Base-by-base conservation (phyloP, 2,888 invertebrate species). In the Augochlorella aurata region DNA sequence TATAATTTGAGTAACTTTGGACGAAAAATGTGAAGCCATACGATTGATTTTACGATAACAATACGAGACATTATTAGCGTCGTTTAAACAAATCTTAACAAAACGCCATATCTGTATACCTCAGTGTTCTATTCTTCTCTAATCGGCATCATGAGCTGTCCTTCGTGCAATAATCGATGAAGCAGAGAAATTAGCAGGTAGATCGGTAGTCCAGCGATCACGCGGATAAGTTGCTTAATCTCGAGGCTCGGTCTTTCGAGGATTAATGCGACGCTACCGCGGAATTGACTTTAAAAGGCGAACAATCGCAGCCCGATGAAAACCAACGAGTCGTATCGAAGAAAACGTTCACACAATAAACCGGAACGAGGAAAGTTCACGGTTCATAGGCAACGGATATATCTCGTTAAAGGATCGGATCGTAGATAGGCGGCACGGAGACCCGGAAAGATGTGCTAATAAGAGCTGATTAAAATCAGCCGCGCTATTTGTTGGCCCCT, bases 401-500 rank as follows among this genome's bases (percentile, higher is more conserved):
- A 54, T 85, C 77, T 73, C 45, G 50, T 24, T 21, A 24, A 38
- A 49, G 71, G 80, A 85, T 86, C 79, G 71, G 21, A 38, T 29
- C 14, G 68, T 52, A 74, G 66, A 38, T 73, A 66, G 70, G 47
- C 18, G 18, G 61, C 52, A 49, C 14, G 47, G 73, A 77, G 73
- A 68, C 78, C 54, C 77, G 71, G 81, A 74, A 77, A 84, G 84
- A 85, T 83, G 85, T 86, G 85, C 85, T 90, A 90, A 90, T 87
- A 87, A 88, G 86, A 54, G 67, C 52, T 67, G 87, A 90, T 89
- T 86, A 80, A 54, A 77, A 89, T 90, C 88, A 72, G 44, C 75
- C 73, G 77, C 73, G 45, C 84, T 86, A 86, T 87, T 63, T 74
- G 54, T 66, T 74, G 70, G 49, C 47, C 69, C 38, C 21, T 45